These are phyloP conservation scores for Agapornis roseicollis DNA, from an alignment of 2,113 vertebrate genomes.

Conservation along the genomic window DNA sequence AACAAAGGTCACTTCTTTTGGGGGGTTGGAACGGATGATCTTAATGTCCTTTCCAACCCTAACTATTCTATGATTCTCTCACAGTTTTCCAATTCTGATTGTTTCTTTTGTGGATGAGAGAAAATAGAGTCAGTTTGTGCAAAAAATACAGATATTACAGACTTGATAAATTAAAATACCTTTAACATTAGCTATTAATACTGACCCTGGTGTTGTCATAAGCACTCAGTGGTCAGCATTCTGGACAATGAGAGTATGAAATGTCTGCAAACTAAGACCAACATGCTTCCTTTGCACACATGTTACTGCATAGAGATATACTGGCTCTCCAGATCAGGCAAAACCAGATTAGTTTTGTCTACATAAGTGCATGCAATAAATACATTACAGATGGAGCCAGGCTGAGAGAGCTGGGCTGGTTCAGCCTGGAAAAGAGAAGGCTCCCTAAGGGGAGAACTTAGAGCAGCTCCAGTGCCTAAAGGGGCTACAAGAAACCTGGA, in stretches of 20 bases:
- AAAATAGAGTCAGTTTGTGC: background rate
- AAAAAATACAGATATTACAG: background rate
- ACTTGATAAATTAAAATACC: background rate
- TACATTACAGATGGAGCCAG: background rate
- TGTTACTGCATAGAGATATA: background rate
- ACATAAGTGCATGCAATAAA: background rate
- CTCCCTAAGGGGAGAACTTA: background rate
- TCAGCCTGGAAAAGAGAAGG: background rate
- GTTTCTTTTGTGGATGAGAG: background rate
- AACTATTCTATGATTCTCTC: background rate
- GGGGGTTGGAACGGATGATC: background rate
- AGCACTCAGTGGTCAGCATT: background rate
- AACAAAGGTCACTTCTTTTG: background rate
- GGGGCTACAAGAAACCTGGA: background rate
- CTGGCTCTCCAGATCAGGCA: background rate
- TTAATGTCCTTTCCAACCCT: background rate
- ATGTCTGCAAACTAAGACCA: background rate
- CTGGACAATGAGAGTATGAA: background rate
- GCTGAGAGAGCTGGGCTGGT: background rate
- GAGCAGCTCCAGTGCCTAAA: background rate
- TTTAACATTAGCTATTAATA: background rate
- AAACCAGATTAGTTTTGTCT: background rate
- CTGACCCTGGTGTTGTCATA: background rate
- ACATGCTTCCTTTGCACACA: background rate
- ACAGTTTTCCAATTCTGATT: background rate